These are phyloP conservation scores for Willisornis vidua DNA, from an alignment of 2,113 vertebrate genomes.

Conservation along the genomic window DNA sequence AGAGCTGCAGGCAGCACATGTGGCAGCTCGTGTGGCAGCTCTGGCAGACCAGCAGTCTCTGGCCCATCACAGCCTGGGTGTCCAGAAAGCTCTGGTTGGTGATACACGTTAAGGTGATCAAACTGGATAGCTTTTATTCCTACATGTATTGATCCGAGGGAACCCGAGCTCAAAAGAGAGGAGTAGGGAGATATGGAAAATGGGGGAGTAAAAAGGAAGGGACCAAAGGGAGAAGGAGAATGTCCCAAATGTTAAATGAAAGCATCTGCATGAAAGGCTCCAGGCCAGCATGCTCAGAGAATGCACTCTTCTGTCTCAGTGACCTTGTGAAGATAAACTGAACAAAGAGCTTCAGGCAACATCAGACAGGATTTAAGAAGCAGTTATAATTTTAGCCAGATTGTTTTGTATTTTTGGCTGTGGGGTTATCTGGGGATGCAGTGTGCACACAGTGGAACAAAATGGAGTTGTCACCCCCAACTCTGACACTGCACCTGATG, in stretches of 20 bases:
- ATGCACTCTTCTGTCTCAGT: slow-evolving; percentile 60
- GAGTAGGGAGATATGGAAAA: not conserved
- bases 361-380: slow-evolving; percentile 56
- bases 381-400: slow-evolving; percentile 72
- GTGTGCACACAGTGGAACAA: slow-evolving; percentile 10
- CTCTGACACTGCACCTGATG: not conserved
- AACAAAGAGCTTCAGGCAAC: slow-evolving; percentile 63
- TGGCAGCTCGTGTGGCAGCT: not conserved
- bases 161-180: not conserved
- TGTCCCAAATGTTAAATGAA: not conserved
- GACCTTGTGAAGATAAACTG: slow-evolving; percentile 60
- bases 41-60: not conserved
- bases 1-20: not conserved
- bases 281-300: slow-evolving; percentile 22
- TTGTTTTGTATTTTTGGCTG: slow-evolving; percentile 41
- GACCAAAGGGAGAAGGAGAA: not conserved
- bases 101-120: not conserved
- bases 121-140: not conserved
- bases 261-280: slow-evolving; percentile 20
- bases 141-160: not conserved
- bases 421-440: slow-evolving; percentile 57
- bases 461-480: not conserved
- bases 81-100: not conserved
- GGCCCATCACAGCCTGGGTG: not conserved
- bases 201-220: not conserved